Evolutionary conservation across 2,113 vertebrate genomes (phyloP), one percentile per base, ranked within the genome.

Genomic region (Chloroceryle aenea): DNA sequence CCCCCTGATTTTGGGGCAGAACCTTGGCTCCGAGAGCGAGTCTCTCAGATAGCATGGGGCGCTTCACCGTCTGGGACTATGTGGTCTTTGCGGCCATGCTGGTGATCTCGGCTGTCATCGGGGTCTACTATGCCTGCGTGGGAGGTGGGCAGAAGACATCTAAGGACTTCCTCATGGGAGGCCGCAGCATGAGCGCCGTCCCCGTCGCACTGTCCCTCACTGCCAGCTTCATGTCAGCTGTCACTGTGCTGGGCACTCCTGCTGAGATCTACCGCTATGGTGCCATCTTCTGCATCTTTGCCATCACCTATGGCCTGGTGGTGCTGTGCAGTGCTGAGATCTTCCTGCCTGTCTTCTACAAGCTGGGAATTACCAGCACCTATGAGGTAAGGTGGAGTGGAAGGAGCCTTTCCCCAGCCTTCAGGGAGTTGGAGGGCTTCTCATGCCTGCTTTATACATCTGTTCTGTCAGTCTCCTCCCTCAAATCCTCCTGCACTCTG

Each of bases 191-290:
- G 98, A 96, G 76, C 0, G 98, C 99, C 2, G 50, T 99, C 45
- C 99, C 99, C 0, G 99, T 99, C 52, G 98, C 99, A 3, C 87
- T 99, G 22, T 99, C 99, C 12, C 98, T 99, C 93, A 98, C 99
- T 0, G 99, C 99, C 97, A 99, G 99, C 98, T 99, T 99, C 96
- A 99, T 99, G 99, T 99, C 99, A 9, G 99, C 99, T 4, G 98
- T 99, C 97, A 99, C 99, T 0, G 98, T 99, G 79, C 98, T 99
- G 91, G 99, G 98, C 78, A 99, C 98, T 43, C 99, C 99, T 2
- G 97, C 98, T 0, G 99, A 99, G 96, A 98, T 99, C 42, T 99
- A 99, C 91, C 97, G 94, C 59, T 99, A 98, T 1, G 99, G 99
- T 62, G 98, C 98, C 69, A 88, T 97, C 34, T 99, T 98, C 91